These are phyloP conservation scores for Enteromius fasciolatus DNA, from an alignment of 2,797 vertebrate species.

Conservation along the genomic window DNA sequence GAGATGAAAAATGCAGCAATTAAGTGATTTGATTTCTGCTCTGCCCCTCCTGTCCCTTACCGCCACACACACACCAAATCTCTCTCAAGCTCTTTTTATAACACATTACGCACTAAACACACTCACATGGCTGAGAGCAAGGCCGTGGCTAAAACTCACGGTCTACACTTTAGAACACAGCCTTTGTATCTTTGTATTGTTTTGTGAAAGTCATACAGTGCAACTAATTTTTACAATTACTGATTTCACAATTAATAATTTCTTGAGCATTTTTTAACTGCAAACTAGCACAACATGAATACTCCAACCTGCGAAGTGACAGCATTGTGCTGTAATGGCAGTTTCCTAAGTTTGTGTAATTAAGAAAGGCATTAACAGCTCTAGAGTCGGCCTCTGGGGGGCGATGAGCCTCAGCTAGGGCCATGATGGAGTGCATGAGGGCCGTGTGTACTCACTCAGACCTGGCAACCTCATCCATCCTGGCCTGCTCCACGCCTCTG, in stretches of 20 bases:
- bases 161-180: not conserved
- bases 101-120: slow-evolving; percentile 31
- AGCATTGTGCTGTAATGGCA: slow-evolving; percentile 72
- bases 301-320: not conserved
- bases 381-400: slow-evolving; percentile 87
- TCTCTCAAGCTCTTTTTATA: slow-evolving; percentile 16
- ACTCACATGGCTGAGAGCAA: not conserved
- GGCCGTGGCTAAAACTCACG: not conserved
- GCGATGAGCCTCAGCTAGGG: slow-evolving; percentile 85
- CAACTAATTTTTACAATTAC: not conserved
- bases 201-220: not conserved
- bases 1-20: slow-evolving; percentile 99
- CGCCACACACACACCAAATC: slow-evolving; percentile 40
- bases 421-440: slow-evolving; percentile 92
- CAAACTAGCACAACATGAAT: slow-evolving; percentile 8
- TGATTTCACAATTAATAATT: not conserved
- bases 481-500: slow-evolving; percentile 97
- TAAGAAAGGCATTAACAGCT: slow-evolving; percentile 89
- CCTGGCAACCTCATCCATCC: slow-evolving; percentile 98
- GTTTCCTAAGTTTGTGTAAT: slow-evolving; percentile 81
- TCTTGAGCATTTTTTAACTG: not conserved
- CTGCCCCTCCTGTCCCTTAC: slow-evolving; percentile 74
- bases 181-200: not conserved
- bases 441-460: slow-evolving; percentile 94
- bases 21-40: slow-evolving; percentile 99